Percentiles rank a stretch among this genome's conserved stretches.
phyloP scores from a whole-genome alignment of 2,113 vertebrate genomes.

The Elephantulus edwardii region DNA sequence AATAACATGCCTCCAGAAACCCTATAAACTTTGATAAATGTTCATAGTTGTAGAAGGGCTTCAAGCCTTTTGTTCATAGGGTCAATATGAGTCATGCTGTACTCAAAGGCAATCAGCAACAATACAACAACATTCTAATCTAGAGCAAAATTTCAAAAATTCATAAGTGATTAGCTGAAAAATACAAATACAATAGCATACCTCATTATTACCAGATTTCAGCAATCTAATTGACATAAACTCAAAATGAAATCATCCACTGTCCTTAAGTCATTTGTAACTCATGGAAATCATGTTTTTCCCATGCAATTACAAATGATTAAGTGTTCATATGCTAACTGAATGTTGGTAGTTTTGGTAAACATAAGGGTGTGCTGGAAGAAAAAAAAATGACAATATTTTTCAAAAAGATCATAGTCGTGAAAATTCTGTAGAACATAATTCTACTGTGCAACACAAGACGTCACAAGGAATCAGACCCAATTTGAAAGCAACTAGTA shows the following conservation, averaged over 20 bases:
- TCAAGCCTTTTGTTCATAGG: no score
- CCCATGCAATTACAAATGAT: neutral
- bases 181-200: neutral
- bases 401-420: neutral
- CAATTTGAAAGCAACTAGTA: neutral
- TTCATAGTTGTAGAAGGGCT: no score
- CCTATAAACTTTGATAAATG: no score
- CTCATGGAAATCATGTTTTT: no score
- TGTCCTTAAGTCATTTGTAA: no score
- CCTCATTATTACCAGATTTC: neutral
- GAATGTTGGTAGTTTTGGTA: neutral
- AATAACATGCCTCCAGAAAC: no score
- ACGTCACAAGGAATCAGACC: neutral
- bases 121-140: neutral
- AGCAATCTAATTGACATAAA: neutral
- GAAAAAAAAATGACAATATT: neutral
- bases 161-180: conserved; percentile 22
- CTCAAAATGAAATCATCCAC: neutral
- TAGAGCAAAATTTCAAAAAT: conserved; percentile 8
- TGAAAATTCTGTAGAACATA: neutral
- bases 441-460: neutral
- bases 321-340: neutral
- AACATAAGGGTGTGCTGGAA: neutral
- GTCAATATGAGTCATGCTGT: no score
- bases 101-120: no score